Base-by-base conservation (phyloP, 2,113 vertebrate species). In the Passer domesticus region DNA sequence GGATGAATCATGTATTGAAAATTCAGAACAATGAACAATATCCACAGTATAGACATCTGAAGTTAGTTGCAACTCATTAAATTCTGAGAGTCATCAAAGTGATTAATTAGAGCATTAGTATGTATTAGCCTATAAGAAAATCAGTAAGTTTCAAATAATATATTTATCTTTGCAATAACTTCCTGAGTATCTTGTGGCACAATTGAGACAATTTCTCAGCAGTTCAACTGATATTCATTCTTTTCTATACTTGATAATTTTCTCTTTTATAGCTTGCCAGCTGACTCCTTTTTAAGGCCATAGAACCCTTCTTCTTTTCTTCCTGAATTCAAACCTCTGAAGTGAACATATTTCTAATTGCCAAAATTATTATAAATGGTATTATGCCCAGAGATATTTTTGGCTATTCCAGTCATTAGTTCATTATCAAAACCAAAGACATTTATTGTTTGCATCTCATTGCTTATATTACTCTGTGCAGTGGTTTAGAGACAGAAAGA, bases 131-230 rank as follows among this genome's bases (percentile, higher is more conserved):
- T 59, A 39, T 46, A 68, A 37, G n/a, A 72, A 53, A 28, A 3
- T 1, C 15, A n/a, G 13, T 31, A 68, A 31, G 59, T 60, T 84
- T 67, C 35, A 83, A 91, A 62, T 62, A 66, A 81, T n/a, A 3
- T 50, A 18, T 93, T 78, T 85, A 68, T 75, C 6, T 21, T 67
- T 79, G 27, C 33, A 83, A 50, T 14, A 60, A 30, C 9, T 85
- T 82, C 30, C 21, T 41, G 9, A 35, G 14, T 59, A 78, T 82
- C 46, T 78, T 33, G 49, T 50, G 13, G 23, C 10, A 55, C 50
- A 70, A 85, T 49, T 85, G 49, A 75, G 33, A 63, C 30, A 83
- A 76, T 60, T 75, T 90, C 62, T 94, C 58, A 90, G 21, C 24
- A 28, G 13, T 73, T 24, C 18, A 83, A 56, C 8, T 50, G 23